Evolutionary conservation across 2,113 vertebrate species (phyloP).

Genomic region (Sphaerodactylus townsendi): DNA sequence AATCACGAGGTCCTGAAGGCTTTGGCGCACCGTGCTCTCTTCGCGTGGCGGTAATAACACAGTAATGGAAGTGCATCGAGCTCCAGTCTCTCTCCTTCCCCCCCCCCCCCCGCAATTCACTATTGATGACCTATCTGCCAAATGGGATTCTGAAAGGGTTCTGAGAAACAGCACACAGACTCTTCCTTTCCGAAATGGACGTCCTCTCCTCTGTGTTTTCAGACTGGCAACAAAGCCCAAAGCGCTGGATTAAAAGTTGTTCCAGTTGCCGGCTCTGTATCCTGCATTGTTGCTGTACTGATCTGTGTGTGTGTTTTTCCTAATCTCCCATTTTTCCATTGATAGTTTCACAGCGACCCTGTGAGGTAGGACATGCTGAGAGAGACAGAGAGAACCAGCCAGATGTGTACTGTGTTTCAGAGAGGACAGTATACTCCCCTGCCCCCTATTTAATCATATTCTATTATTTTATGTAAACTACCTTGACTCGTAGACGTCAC

Average conservation of each 20-base stretch:
- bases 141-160: conserved; percentile 34
- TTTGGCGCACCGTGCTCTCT: neutral
- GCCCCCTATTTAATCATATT: no score
- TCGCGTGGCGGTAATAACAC: conserved; percentile 34
- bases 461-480: no score
- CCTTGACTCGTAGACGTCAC: no score
- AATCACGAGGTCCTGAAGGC: conserved; percentile 35
- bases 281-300: no score
- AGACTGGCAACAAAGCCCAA: conserved; percentile 1
- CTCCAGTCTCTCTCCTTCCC: no score
- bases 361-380: no score
- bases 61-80: conserved; percentile 27
- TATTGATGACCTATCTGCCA: conserved; percentile 54
- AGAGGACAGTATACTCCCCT: no score
- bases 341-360: no score
- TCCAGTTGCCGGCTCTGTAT: neutral
- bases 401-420: no score
- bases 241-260: neutral
- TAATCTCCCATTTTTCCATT: no score
- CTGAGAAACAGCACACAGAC: conserved; percentile 13
- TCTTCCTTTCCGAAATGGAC: conserved; percentile 7
- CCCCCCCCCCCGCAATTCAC: neutral
- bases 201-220: conserved; percentile 1
- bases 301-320: no score
- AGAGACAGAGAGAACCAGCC: no score